Evolutionary conservation across 1,140 invertebrate species (phyloP).

Genomic region (Dufourea novaeangliae): DNA sequence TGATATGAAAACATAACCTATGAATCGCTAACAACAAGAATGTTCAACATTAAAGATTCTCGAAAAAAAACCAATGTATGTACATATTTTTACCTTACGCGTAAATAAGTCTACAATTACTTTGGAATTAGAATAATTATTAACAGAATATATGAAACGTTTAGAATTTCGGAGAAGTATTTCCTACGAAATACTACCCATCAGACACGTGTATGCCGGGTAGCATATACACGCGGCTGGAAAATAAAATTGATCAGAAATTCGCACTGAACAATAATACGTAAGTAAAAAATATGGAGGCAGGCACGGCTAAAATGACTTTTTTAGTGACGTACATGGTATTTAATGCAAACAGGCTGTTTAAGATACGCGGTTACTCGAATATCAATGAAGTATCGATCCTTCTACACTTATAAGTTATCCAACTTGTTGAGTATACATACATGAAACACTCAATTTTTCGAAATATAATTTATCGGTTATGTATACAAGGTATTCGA

Average conservation of each 20-base stretch:
- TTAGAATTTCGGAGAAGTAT: background rate
- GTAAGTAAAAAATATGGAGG: background rate
- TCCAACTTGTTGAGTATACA: background rate
- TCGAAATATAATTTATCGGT: too few relatives aligned
- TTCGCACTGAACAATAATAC: background rate
- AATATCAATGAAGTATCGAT: background rate
- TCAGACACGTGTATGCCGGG: too few relatives aligned
- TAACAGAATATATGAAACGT: background rate
- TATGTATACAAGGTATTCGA: too few relatives aligned
- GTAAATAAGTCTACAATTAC: background rate
- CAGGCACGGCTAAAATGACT: background rate
- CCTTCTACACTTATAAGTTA: background rate
- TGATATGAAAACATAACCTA: slow-evolving; percentile 23
- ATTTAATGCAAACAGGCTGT: background rate
- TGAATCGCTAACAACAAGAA: background rate
- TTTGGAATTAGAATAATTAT: background rate
- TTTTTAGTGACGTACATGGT: background rate
- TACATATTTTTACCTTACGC: background rate
- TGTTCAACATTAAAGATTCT: background rate
- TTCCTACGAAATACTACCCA: background rate
- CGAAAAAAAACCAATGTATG: background rate
- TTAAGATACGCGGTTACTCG: background rate
- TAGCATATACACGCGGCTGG: background rate
- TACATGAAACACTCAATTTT: too few relatives aligned
- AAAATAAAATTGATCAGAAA: too few relatives aligned